phyloP scores from a whole-genome alignment of 2,888 invertebrate genomes.

The Proisotoma minuta region DNA sequence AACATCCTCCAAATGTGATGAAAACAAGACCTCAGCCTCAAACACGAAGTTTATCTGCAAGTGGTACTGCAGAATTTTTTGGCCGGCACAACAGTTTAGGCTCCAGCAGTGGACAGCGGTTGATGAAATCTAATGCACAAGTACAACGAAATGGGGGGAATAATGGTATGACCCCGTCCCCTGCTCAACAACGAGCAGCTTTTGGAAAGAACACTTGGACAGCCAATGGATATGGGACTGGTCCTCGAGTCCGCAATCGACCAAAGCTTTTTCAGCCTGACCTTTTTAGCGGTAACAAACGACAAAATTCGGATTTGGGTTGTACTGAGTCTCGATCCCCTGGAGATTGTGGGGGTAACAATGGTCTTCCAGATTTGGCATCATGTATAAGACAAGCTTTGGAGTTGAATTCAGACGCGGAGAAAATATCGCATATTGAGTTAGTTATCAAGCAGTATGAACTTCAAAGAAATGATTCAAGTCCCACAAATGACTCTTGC shows the following conservation, averaged over 20 bases:
- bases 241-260: slow-evolving; percentile 28
- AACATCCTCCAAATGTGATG: slow-evolving; percentile 3
- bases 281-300: slow-evolving; percentile 28
- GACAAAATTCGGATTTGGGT: background rate
- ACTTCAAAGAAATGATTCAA: slow-evolving; percentile 29
- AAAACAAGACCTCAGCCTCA: slow-evolving; percentile 15
- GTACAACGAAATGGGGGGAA: slow-evolving; percentile 13
- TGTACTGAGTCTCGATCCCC: background rate
- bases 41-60: slow-evolving; percentile 41
- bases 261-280: slow-evolving; percentile 44
- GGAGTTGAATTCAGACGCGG: slow-evolving; percentile 43
- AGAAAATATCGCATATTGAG: slow-evolving; percentile 47
- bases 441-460: slow-evolving; percentile 45
- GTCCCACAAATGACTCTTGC: slow-evolving; percentile 30
- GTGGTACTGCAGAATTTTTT: slow-evolving; percentile 45
- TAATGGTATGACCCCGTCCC: no score
- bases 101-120: slow-evolving; percentile 4
- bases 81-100: slow-evolving; percentile 23
- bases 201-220: slow-evolving; percentile 46
- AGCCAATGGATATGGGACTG: slow-evolving; percentile 42
- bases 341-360: slow-evolving; percentile 1
- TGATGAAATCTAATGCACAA: slow-evolving; percentile 2
- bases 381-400: slow-evolving; percentile 43
- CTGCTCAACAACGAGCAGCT: slow-evolving; percentile 21
- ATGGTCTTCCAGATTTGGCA: slow-evolving; percentile 38